Conservation (phyloP, 2,797 vertebrate genomes). For the Siniperca scherzeri region DNA sequence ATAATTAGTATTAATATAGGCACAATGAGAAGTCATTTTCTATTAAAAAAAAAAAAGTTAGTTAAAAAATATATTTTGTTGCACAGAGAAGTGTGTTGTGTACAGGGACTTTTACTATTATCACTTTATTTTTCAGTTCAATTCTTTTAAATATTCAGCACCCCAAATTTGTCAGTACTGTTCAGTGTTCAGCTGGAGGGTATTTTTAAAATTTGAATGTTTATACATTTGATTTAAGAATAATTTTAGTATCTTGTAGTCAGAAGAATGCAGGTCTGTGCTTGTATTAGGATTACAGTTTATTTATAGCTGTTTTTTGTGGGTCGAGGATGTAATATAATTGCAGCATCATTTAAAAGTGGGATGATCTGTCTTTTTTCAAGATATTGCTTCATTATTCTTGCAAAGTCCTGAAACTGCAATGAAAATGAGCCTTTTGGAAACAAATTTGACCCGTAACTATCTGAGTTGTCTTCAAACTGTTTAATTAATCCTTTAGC, state of each 20-base stretch:
- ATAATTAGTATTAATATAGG: slow-evolving; percentile 18
- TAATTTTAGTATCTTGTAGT: not conserved
- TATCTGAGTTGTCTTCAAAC: not conserved
- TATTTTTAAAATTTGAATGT: not conserved
- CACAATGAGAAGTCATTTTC: not conserved
- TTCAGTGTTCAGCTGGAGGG: not conserved
- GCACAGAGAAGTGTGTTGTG: not conserved
- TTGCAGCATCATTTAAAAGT: not conserved
- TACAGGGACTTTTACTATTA: not conserved
- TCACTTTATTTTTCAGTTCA: not conserved
- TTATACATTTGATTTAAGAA: not conserved
- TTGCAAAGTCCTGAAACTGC: not conserved
- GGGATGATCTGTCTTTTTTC: not conserved
- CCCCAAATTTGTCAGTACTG: not conserved
- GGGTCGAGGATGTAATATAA: not conserved
- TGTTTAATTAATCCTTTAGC: not conserved
- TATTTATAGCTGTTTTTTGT: not conserved
- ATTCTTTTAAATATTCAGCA: not conserved
- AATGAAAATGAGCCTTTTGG: not conserved
- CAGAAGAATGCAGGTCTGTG: too few relatives aligned
- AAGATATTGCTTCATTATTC: slow-evolving; percentile 6
- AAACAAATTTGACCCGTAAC: not conserved
- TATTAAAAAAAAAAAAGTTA: not conserved
- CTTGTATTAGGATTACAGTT: not conserved
- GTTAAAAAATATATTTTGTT: not conserved